Evolutionary conservation across 2,797 vertebrate genomes (phyloP).

Genomic region (Alosa sapidissima): DNA sequence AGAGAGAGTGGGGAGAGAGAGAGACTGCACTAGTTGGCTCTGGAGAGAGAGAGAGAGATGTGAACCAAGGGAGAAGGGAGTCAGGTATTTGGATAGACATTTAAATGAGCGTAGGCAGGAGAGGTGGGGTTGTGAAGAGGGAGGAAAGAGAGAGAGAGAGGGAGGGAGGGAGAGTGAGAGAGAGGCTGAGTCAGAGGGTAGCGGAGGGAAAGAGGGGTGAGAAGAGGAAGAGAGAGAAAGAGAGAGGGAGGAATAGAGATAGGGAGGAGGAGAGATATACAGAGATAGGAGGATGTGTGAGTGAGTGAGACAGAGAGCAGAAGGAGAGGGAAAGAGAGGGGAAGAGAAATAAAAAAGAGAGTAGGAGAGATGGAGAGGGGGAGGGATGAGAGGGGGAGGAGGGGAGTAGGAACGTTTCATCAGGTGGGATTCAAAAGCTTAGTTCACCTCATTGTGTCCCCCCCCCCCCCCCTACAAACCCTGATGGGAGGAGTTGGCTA

Average conservation of each 20-base stretch:
- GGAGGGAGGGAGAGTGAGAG: neutral
- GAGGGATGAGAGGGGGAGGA: neutral
- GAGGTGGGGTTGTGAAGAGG: neutral
- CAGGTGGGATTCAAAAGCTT: neutral
- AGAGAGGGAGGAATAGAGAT: neutral
- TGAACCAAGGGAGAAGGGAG: constrained; percentile 30
- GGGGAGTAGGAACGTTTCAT: neutral
- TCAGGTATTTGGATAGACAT: constrained; percentile 41
- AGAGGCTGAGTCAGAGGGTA: neutral
- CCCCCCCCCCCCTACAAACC: too few relatives aligned
- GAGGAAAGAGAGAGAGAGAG: neutral
- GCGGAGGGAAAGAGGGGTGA: neutral
- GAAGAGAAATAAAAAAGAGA: neutral
- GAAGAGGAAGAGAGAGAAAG: constrained; percentile 42
- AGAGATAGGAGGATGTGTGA: neutral
- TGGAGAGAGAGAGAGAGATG: constrained; percentile 22
- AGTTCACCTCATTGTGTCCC: neutral
- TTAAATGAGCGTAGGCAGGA: constrained; percentile 32
- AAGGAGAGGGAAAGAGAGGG: neutral
- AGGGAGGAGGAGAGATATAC: neutral
- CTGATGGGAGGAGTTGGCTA: neutral
- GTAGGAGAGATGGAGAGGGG: neutral
- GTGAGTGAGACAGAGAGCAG: neutral
- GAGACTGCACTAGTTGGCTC: constrained; percentile 15
- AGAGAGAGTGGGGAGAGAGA: neutral